Percentiles rank a stretch among this genome's conserved stretches.
These are phyloP conservation scores for Drosophila novamexicana DNA, from an alignment of 1,140 invertebrate genomes.

Conservation along the genomic window DNA sequence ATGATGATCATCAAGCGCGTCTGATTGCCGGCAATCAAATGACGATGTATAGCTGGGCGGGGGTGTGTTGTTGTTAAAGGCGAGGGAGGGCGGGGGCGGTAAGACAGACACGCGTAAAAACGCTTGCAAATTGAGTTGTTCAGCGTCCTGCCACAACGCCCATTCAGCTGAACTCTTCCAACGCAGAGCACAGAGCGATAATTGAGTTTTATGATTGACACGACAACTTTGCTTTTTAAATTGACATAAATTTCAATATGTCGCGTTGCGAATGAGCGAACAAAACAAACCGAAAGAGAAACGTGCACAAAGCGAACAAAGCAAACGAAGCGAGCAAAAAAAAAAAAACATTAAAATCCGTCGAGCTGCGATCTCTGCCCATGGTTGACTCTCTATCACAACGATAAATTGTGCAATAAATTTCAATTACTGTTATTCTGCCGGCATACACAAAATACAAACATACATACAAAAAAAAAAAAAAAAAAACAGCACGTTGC, in stretches of 20 bases:
- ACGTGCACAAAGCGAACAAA: slow-evolving; percentile 5
- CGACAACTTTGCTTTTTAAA: slow-evolving; percentile 83
- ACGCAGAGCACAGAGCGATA: slow-evolving; percentile 54
- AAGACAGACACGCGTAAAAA: slow-evolving; percentile 75
- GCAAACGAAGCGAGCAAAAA: background rate
- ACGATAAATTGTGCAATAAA: slow-evolving; percentile 82
- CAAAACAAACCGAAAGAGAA: slow-evolving; percentile 20
- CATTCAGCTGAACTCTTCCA: background rate
- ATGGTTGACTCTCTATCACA: slow-evolving; percentile 44
- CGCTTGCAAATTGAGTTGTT: slow-evolving; percentile 79
- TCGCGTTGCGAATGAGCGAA: slow-evolving; percentile 49
- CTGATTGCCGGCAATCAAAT: slow-evolving; percentile 80
- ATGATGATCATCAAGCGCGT: slow-evolving; percentile 76
- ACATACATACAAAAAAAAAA: slow-evolving; percentile 12
- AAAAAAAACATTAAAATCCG: slow-evolving; percentile 24
- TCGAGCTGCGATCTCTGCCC: slow-evolving; percentile 40
- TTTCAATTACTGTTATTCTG: slow-evolving; percentile 80
- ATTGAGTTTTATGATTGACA: slow-evolving; percentile 83
- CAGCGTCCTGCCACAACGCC: slow-evolving; percentile 31
- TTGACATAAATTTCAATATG: slow-evolving; percentile 83
- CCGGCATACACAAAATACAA: slow-evolving; percentile 40
- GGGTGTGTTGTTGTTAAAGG: background rate
- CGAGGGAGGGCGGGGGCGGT: slow-evolving; percentile 1
- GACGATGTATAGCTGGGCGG: slow-evolving; percentile 27
- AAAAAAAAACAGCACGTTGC: background rate